These are phyloP conservation scores for Balearica regulorum DNA, from an alignment of 2,797 vertebrate genomes.

Conservation along the genomic window DNA sequence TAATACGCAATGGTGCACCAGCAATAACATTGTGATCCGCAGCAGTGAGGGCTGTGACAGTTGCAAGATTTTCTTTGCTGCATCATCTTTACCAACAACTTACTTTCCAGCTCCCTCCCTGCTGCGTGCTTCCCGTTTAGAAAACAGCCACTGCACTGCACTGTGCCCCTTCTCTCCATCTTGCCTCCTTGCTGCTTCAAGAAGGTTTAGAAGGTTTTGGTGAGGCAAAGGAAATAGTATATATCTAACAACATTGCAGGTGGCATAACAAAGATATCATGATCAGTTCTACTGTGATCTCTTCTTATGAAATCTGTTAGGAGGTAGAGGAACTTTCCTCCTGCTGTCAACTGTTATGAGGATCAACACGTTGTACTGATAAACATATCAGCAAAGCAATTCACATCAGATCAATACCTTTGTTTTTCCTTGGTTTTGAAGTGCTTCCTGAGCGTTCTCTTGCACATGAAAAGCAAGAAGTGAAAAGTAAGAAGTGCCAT, in stretches of 20 bases:
- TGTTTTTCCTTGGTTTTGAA: neutral
- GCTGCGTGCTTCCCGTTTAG: neutral
- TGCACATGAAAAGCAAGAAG: neutral
- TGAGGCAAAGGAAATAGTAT: neutral
- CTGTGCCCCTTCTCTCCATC: neutral
- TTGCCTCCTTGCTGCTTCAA: neutral
- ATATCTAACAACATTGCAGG: neutral
- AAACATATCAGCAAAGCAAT: neutral
- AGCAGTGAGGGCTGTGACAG: neutral
- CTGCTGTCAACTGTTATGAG: neutral
- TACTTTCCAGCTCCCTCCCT: neutral
- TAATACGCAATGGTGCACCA: neutral
- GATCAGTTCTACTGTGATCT: neutral
- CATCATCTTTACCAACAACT: neutral
- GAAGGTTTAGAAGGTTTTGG: neutral
- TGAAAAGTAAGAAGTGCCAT: neutral
- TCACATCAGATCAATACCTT: neutral
- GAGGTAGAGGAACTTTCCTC: neutral
- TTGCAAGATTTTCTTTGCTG: neutral
- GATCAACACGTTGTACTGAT: neutral
- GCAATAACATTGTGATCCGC: neutral
- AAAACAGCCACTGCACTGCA: neutral
- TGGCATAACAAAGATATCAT: neutral
- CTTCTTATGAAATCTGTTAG: neutral
- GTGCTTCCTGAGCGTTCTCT: neutral